phyloP scores from a whole-genome alignment of 2,113 vertebrate species.

The Desmodus rotundus region DNA sequence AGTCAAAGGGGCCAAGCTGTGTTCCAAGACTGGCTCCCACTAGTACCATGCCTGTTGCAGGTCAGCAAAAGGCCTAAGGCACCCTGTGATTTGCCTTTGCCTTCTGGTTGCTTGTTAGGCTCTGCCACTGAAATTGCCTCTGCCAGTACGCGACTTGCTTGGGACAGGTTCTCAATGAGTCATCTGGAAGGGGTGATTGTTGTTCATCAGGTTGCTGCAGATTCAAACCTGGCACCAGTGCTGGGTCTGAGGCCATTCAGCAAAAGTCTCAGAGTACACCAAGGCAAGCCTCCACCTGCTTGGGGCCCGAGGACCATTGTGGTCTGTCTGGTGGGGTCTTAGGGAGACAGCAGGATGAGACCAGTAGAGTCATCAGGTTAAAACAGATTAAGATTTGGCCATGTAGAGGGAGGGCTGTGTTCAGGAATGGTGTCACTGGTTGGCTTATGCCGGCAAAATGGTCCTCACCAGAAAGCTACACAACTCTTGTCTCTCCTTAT shows the following conservation, averaged over 20 bases:
- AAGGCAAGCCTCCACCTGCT: no score
- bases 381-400: no score
- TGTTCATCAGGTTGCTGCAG: no score
- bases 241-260: no score
- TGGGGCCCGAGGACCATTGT: no score
- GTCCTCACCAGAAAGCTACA: background rate
- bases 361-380: no score
- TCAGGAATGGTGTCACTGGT: background rate
- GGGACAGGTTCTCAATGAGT: background rate
- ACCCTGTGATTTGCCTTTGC: background rate
- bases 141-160: background rate
- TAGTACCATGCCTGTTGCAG: background rate
- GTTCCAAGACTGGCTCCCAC: background rate
- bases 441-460: background rate
- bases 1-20: background rate
- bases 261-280: no score
- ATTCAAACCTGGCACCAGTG: no score
- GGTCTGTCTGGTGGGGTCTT: no score
- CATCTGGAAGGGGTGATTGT: background rate
- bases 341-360: no score
- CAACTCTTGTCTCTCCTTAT: background rate
- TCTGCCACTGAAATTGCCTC: background rate
- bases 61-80: background rate
- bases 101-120: background rate
- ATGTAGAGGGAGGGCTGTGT: background rate